A percentile compares a stretch with the other conserved stretches of the same genome.
These are phyloP conservation scores for Aporophyla lueneburgensis DNA, from an alignment of 2,888 invertebrate species.

Conservation along the genomic window DNA sequence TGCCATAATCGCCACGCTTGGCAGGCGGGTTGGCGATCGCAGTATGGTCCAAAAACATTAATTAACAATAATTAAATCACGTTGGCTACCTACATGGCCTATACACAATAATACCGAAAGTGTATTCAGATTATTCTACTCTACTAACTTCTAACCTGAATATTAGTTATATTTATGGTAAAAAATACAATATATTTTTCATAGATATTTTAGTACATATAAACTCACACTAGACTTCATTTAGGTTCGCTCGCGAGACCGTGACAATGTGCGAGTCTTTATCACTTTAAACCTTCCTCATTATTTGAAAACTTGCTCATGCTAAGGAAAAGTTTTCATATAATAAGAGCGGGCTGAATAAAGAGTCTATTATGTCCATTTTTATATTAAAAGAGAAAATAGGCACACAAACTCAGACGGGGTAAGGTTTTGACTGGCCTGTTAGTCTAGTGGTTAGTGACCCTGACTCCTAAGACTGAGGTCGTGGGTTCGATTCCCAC, in stretches of 20 bases:
- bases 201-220: slow-evolving; percentile 8
- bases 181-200: neutral
- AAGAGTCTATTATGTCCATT: slow-evolving; percentile 32
- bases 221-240: slow-evolving; percentile 41
- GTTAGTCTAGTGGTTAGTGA: too few relatives aligned
- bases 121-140: neutral
- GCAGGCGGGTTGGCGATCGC: too few relatives aligned
- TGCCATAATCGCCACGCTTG: too few relatives aligned
- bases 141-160: neutral
- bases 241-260: slow-evolving; percentile 31
- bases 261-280: slow-evolving; percentile 53
- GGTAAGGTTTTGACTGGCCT: too few relatives aligned
- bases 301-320: slow-evolving; percentile 57
- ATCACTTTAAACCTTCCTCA: slow-evolving; percentile 62
- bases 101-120: neutral
- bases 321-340: slow-evolving; percentile 53
- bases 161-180: neutral
- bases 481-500: too few relatives aligned
- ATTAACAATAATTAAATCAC: neutral
- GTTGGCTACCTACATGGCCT: neutral
- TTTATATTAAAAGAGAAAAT: slow-evolving; percentile 26
- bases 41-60: too few relatives aligned
- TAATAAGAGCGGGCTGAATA: slow-evolving; percentile 48
- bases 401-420: slow-evolving; percentile 1
- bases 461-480: too few relatives aligned